Percentiles rank a stretch among this genome's conserved stretches.
phyloP scores from a whole-genome alignment of 2,888 invertebrate species.

The Leptopilina myrica region DNA sequence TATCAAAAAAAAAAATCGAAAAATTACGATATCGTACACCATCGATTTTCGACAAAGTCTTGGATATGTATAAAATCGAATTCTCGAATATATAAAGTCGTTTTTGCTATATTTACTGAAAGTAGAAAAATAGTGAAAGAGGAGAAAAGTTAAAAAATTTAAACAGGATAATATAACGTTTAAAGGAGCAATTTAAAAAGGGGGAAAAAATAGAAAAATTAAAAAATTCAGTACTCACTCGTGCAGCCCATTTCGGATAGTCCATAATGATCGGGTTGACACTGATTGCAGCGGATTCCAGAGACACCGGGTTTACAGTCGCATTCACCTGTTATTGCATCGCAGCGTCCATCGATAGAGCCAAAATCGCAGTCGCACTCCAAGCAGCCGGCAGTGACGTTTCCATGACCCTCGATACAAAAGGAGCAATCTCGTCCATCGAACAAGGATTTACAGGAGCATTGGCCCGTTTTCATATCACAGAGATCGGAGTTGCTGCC shows the following conservation, averaged over 20 bases:
- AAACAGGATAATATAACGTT: too few relatives aligned
- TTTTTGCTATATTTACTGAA: too few relatives aligned
- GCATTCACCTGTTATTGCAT: conserved; percentile 87
- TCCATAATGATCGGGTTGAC: conserved; percentile 85
- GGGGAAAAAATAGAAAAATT: neutral
- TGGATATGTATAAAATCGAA: too few relatives aligned
- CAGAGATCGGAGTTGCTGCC: conserved; percentile 87
- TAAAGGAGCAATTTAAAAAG: too few relatives aligned
- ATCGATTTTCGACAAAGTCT: too few relatives aligned
- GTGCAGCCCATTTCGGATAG: conserved; percentile 82
- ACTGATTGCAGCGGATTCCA: conserved; percentile 86
- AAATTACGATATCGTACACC: too few relatives aligned
- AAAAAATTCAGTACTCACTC: conserved; percentile 79
- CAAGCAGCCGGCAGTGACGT: conserved; percentile 88
- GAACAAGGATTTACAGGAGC: conserved; percentile 85
- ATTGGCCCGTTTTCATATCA: conserved; percentile 85
- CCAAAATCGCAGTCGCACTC: conserved; percentile 89
- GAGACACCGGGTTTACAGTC: conserved; percentile 87
- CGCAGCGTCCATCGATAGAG: conserved; percentile 83
- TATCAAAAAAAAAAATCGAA: too few relatives aligned
- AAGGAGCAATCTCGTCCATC: conserved; percentile 83
- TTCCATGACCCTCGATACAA: conserved; percentile 82
- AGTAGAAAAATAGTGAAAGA: too few relatives aligned
- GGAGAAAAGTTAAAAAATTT: neutral
- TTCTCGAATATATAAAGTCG: too few relatives aligned